These are phyloP conservation scores for Nycticryphes semicollaris DNA, from an alignment of 2,113 vertebrate species.

Conservation along the genomic window DNA sequence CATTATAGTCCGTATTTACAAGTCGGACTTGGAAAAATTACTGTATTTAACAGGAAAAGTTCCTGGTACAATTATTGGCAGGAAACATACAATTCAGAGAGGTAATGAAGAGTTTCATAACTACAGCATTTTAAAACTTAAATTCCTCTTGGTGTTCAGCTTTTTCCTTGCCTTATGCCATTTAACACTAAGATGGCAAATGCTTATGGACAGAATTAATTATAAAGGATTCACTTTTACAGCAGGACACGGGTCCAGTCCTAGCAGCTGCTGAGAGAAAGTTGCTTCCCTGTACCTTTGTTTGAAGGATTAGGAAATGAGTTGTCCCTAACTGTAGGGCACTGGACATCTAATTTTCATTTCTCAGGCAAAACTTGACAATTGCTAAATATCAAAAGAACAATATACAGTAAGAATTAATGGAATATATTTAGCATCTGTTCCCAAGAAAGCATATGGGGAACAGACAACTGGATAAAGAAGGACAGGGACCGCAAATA, in stretches of 20 bases:
- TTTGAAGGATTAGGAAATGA: not conserved
- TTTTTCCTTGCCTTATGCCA: not conserved
- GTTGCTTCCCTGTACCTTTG: not conserved
- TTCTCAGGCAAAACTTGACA: not conserved
- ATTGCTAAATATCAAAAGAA: not conserved
- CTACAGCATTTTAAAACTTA: not conserved
- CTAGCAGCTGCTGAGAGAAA: not conserved
- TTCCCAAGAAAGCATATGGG: not conserved
- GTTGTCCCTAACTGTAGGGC: not conserved
- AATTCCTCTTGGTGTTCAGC: not conserved
- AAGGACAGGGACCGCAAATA: not conserved
- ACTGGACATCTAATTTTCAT: not conserved
- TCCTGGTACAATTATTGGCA: not conserved
- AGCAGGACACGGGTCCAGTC: not conserved
- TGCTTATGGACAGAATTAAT: not conserved
- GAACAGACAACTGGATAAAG: not conserved
- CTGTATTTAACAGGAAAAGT: not conserved
- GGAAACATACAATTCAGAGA: not conserved
- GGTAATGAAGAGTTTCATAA: not conserved
- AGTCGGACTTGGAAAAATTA: not conserved
- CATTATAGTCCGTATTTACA: not conserved
- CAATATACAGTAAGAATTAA: not conserved
- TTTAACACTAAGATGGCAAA: not conserved
- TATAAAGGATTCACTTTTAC: not conserved
- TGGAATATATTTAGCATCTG: not conserved